Evolutionary conservation across 2,888 invertebrate species (phyloP).

Genomic region (Alloscopus bannaensis): DNA sequence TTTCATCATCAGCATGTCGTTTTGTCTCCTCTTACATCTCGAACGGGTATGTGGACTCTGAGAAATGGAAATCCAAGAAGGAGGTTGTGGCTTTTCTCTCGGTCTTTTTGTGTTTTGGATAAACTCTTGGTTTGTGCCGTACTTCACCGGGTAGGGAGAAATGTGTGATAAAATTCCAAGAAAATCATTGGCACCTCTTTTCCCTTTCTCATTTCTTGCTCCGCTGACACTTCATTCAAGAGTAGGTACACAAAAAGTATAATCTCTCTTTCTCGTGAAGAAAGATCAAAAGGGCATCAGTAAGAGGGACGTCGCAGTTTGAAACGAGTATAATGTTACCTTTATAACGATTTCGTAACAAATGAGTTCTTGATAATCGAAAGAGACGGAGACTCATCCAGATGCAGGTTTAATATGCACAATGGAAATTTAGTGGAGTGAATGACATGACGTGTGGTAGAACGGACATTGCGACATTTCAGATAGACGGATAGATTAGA

Average conservation of each 20-base stretch:
- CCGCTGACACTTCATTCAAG: neutral
- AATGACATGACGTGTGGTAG: conserved; percentile 36
- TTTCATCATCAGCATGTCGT: too few species aligned
- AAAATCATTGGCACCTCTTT: conserved; percentile 45
- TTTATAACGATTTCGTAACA: neutral
- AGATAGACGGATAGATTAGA: too few species aligned
- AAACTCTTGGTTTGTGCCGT: neutral
- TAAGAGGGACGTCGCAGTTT: too few species aligned
- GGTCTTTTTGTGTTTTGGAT: neutral
- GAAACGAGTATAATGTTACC: too few species aligned
- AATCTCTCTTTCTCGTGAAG: neutral
- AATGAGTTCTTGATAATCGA: neutral
- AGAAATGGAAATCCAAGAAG: conserved; percentile 38
- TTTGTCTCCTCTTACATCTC: conserved; percentile 34
- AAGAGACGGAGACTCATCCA: neutral
- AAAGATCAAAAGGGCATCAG: too few species aligned
- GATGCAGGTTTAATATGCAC: neutral
- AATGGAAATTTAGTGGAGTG: conserved; percentile 2
- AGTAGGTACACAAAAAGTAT: too few species aligned
- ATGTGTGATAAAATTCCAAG: conserved; percentile 53
- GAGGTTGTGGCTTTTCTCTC: conserved; percentile 32
- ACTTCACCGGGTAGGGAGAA: neutral
- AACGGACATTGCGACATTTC: conserved; percentile 34
- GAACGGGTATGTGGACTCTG: conserved; percentile 5
- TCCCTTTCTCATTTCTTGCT: conserved; percentile 20